Evolutionary conservation across 2,888 invertebrate genomes (phyloP).

Genomic region (Drosophila demipolita): DNA sequence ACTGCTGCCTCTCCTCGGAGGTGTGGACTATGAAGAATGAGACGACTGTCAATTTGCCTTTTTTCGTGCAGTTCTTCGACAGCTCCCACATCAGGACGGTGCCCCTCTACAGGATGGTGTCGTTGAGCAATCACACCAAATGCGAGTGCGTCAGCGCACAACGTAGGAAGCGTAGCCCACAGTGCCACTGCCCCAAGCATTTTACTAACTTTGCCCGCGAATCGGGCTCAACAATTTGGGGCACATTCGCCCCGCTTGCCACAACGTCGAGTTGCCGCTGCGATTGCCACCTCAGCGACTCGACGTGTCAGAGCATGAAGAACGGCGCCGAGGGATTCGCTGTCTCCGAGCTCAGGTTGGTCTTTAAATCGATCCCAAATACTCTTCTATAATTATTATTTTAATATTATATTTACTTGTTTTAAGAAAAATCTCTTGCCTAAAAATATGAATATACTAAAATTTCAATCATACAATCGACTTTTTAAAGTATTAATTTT

Average conservation of each 20-base stretch:
- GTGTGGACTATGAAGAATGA: constrained; percentile 91
- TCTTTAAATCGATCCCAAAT: neutral
- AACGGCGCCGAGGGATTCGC: constrained; percentile 89
- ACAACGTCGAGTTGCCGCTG: constrained; percentile 86
- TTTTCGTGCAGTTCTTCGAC: constrained; percentile 41
- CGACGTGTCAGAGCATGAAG: constrained; percentile 87
- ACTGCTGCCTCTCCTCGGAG: constrained; percentile 90
- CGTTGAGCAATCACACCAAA: constrained; percentile 82
- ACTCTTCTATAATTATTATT: no score
- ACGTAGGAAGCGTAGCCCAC: constrained; percentile 57
- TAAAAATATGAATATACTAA: no score
- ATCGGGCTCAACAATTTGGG: constrained; percentile 9
- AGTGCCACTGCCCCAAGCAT: constrained; percentile 79
- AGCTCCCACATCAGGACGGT: no score
- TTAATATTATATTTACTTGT: no score
- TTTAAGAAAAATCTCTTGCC: no score
- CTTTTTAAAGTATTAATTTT: neutral
- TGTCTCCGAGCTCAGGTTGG: constrained; percentile 87
- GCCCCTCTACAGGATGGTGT: constrained; percentile 23
- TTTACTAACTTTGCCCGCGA: constrained; percentile 81
- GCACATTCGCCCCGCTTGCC: neutral
- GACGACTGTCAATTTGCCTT: constrained; percentile 75
- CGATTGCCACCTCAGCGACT: constrained; percentile 88
- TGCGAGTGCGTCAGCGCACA: constrained; percentile 78
- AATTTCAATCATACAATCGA: no score